Percentiles rank a stretch among this genome's conserved stretches.
Evolutionary conservation across 2,113 vertebrate species (phyloP).

Genomic region (Myrmecophaga tridactyla): DNA sequence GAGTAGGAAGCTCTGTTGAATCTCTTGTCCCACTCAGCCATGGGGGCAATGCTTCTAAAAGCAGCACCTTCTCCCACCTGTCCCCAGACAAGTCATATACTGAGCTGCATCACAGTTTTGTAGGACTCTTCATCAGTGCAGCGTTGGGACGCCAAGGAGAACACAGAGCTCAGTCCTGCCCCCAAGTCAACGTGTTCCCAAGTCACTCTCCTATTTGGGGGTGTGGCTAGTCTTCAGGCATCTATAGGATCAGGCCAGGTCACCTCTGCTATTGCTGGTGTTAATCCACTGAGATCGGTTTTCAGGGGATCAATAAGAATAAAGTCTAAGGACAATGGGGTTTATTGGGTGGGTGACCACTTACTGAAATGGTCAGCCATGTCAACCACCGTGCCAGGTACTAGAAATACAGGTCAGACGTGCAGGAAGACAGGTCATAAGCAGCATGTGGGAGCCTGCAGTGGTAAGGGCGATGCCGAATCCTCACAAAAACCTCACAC

Average conservation of each 20-base stretch:
- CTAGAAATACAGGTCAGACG: too few relatives aligned
- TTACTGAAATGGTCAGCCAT: too few relatives aligned
- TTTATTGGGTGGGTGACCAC: fast-evolving
- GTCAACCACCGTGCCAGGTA: fast-evolving
- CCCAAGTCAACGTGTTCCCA: background rate
- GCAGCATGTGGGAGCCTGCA: fast-evolving
- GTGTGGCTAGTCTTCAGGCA: background rate
- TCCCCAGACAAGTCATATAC: background rate
- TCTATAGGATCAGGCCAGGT: background rate
- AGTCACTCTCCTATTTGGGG: background rate
- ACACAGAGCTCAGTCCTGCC: background rate
- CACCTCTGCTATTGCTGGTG: background rate
- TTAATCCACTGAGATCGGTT: background rate
- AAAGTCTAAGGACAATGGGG: background rate
- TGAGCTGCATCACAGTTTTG: fast-evolving
- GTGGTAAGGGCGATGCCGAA: background rate
- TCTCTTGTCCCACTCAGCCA: background rate
- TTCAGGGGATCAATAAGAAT: background rate
- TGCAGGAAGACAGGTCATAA: fast-evolving
- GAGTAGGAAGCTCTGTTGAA: fast-evolving
- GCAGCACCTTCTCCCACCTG: background rate
- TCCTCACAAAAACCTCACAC: background rate
- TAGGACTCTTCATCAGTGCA: background rate
- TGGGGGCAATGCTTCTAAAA: background rate
- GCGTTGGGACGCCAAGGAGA: background rate